These are phyloP conservation scores for Acanthurus tractus DNA, from an alignment of 2,797 vertebrate genomes.

Conservation along the genomic window DNA sequence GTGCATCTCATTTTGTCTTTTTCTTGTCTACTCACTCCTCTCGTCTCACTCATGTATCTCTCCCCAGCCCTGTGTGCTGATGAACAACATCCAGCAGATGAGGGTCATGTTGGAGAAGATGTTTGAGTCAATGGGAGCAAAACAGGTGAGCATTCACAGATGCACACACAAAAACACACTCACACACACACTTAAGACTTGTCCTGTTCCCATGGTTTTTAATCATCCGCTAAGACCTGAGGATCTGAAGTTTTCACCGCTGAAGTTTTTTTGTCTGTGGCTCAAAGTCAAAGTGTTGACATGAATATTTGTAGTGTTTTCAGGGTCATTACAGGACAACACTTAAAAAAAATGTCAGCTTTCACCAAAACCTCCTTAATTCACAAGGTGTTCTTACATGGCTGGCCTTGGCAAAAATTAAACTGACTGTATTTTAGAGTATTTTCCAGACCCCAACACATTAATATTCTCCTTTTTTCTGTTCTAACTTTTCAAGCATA, in stretches of 20 bases:
- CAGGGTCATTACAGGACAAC: too few species aligned
- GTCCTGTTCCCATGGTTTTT: neutral
- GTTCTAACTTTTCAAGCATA: neutral
- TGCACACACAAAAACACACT: neutral
- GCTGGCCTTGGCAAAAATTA: neutral
- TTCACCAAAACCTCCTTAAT: neutral
- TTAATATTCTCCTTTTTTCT: neutral
- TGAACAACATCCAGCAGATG: constrained; percentile 98
- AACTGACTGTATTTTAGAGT: neutral
- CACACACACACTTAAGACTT: neutral
- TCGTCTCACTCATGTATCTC: neutral
- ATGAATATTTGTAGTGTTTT: neutral
- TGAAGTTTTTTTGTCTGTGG: neutral
- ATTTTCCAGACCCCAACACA: neutral
- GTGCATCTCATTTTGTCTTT: too few species aligned
- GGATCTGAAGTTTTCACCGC: neutral
- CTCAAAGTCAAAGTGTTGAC: neutral
- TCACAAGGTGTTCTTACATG: neutral
- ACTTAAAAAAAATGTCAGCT: neutral
- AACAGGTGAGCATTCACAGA: constrained; percentile 86
- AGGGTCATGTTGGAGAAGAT: constrained; percentile 97
- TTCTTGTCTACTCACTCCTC: neutral
- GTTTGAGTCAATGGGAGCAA: constrained; percentile 98
- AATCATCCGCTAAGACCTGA: neutral
- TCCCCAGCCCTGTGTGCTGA: constrained; percentile 93